Evolutionary conservation across 2,797 vertebrate genomes (phyloP), one percentile per base, ranked within the genome.

Genomic region (Streptopelia turtur): DNA sequence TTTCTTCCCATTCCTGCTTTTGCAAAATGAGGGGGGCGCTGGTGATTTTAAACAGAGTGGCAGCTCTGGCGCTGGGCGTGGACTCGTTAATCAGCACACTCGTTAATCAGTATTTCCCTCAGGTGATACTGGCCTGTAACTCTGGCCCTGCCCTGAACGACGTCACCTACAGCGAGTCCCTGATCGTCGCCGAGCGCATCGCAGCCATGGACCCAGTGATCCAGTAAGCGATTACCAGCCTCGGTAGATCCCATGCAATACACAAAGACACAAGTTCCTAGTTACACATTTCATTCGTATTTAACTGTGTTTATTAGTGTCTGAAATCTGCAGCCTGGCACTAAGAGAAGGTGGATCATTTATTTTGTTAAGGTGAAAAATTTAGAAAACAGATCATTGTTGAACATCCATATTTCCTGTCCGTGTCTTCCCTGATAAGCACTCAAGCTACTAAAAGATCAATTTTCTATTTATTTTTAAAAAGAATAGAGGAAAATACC

Each of bases 61-160:
- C 47, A 47, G 47, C 69, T 81, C 41, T 49, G 1, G 4, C 18
- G 4, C 33, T 5, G 0, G 1, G 2, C 1, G 1, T 13, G 53
- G 53, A 1, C 41, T 27, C 52, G 3, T 16, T 83, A 27, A 75
- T 31, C 3, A 1, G 43, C 65, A n/a, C 59, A 14, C 75, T 92
- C 50, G 70, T n/a, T n/a, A n/a, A n/a, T n/a, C n/a, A n/a, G 8
- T 61, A 77, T 84, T 8, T 14, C 6, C 71, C 61, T 6, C 78
- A 99, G 99, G 99, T 99, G 39, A 99, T 99, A 81, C 65, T 99
- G 96, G 99, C 99, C 30, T 99, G 99, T 97, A 99, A 99, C 98
- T 99, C 99, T 2, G 98, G 98, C 81, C 99, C 99, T 5, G 99
- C 99, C 50, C 92, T 99, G 31, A 99, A 99, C 2, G 99, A 99